Evolutionary conservation across 1,140 invertebrate species (phyloP), one percentile per base, ranked within the genome.

Genomic region (Drosophila sturtevanti): DNA sequence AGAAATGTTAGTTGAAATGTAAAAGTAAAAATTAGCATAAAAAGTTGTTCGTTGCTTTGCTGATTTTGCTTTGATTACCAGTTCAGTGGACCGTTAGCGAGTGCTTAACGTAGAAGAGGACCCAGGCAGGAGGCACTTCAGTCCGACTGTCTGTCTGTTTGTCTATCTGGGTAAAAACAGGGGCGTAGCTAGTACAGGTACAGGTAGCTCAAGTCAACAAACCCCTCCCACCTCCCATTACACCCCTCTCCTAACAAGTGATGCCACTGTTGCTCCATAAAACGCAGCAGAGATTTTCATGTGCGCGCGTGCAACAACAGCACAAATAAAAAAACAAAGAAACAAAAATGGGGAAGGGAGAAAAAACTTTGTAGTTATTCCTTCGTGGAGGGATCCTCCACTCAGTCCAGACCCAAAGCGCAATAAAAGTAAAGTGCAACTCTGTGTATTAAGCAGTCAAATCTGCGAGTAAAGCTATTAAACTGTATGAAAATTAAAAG

Each of bases 21-120:
- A 71, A 48, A 77, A 62, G 73, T 77, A 58, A 54, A 82, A 87
- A 87, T 87, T 87, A 87, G 84, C 82, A 87, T 87, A 87, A 82
- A 87, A 89, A 87, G 79, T 86, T 86, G 79, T 70, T 77, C 71
- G 75, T 72, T 78, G 78, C 78, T 67, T 77, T 81, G 82, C 68
- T 82, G 79, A 86, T 87, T 87, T 89, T 76, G 82, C 82, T 87
- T 86, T 87, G 82, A 86, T 86, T 86, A 87, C 82, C 82, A 72
- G 82, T 81, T 87, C 82, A 89, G 68, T 87, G 82, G 82, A 73
- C 82, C 80, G 79, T 87, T 87, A 82, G 82, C 71, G 63, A 87
- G 86, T 87, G 82, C 84, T 82, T 76, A 87, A 79, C 68, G 71
- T 67, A 70, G 56, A 56, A 37, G 54, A 72, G 59, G 11, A 58